Evolutionary conservation across 2,888 invertebrate species (phyloP), one percentile per base, ranked within the genome.

Genomic region (Ochropleura leucogaster): DNA sequence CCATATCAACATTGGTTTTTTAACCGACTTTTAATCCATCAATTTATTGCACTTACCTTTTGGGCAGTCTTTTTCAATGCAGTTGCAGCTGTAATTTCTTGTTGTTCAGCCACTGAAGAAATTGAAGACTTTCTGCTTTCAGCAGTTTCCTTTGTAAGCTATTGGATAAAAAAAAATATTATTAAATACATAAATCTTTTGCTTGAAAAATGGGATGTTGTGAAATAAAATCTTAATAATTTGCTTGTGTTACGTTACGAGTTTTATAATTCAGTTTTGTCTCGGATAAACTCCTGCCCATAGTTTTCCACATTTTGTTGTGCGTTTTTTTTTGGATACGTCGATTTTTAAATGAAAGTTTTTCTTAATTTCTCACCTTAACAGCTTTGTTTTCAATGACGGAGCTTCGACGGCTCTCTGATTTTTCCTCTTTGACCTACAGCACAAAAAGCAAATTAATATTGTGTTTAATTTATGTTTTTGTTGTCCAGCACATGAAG

Each of bases 81-180:
- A 57, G 79, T 77, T 16, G 75, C 40, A 16, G 72, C 6, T 53
- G 93, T 82, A 20, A 92, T 91, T 83, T 96, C 93, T 88, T 96
- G 93, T 85, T 95, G 92, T 87, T 96, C 96, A 63, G 94, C 92
- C 44, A 94, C 90, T 71, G 94, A 89, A 5, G 96, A 91, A 80
- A 96, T 87, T 0, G 96, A 96, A 8, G 96, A 96, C 72, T 96
- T 96, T 89, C 96, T 95, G 87, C 95, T 96, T 84, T 96, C 96
- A 46, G 96, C 92, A 80, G 95, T 92, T 89, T 96, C 96, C 73
- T 96, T 95, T 75, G 96, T 96, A 55, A 96, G 85, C 96, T 96
- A 83, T 55, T 76, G 66, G 68, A 71, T 68, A 44, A 70, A 82
- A 75, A 76, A 6, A 42, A 30, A 51, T 16, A 14, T 44, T 3